These are phyloP conservation scores for Maniola jurtina DNA, from an alignment of 1,140 invertebrate genomes.

Conservation along the genomic window DNA sequence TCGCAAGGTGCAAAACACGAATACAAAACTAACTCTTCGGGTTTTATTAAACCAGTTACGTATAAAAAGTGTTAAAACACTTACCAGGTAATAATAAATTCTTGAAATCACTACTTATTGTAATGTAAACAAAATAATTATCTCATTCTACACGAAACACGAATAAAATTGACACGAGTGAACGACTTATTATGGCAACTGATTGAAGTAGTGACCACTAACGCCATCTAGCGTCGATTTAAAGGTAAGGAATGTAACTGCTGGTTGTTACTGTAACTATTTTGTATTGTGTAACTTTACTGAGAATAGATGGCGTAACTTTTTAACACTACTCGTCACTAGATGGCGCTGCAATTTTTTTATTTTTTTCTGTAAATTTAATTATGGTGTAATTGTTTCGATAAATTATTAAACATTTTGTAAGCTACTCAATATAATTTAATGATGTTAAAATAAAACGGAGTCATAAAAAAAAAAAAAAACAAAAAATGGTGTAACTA, in stretches of 20 bases:
- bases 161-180: conserved; percentile 23
- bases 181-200: neutral
- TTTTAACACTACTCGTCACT: neutral
- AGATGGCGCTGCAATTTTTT: neutral
- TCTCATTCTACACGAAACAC: conserved; percentile 16
- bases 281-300: neutral
- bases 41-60: conserved; percentile 10
- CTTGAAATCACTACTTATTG: conserved; percentile 26
- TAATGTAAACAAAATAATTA: conserved; percentile 33
- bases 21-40: neutral
- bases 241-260: neutral
- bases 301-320: conserved; percentile 16
- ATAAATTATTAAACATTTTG: no score
- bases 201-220: neutral
- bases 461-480: no score
- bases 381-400: no score
- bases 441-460: no score
- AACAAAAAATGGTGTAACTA: neutral
- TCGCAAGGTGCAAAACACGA: neutral
- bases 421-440: no score
- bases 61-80: conserved; percentile 16
- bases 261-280: conserved; percentile 1
- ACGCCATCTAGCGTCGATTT: conserved; percentile 17
- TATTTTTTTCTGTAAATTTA: neutral
- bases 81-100: conserved; percentile 21